phyloP scores from a whole-genome alignment of 2,888 invertebrate species.

The Watsonalla cultraria region DNA sequence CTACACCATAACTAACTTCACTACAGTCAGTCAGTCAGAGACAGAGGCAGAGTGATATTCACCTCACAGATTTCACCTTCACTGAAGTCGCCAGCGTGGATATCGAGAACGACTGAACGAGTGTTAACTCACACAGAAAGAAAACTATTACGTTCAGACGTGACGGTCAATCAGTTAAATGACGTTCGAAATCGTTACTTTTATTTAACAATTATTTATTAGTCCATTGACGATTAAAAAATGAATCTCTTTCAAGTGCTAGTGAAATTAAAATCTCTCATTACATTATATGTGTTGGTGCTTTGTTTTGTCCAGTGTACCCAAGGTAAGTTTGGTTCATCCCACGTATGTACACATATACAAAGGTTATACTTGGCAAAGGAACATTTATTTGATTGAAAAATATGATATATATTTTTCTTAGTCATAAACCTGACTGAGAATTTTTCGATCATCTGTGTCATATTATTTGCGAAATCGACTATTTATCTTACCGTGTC shows the following conservation, averaged over 20 bases:
- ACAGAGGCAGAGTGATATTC: too few relatives aligned
- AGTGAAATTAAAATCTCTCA: slow-evolving; percentile 31
- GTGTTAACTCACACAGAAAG: neutral
- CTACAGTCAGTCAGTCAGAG: too few relatives aligned
- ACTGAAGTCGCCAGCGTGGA: neutral
- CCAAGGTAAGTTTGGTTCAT: slow-evolving; percentile 31
- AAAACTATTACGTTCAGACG: too few relatives aligned
- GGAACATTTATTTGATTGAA: too few relatives aligned
- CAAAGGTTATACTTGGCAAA: too few relatives aligned
- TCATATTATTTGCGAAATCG: too few relatives aligned
- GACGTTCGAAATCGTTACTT: slow-evolving; percentile 23
- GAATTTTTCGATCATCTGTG: too few relatives aligned
- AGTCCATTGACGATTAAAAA: slow-evolving; percentile 23
- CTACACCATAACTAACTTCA: too few relatives aligned
- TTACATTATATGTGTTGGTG: slow-evolving; percentile 27
- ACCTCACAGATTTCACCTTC: too few relatives aligned
- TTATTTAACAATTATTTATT: slow-evolving; percentile 18
- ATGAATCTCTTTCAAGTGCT: slow-evolving; percentile 41
- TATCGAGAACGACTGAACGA: neutral
- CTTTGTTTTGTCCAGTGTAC: slow-evolving; percentile 23
- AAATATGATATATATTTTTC: too few relatives aligned
- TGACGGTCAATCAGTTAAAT: slow-evolving; percentile 19
- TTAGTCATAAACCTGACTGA: too few relatives aligned
- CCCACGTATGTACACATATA: slow-evolving; percentile 19
- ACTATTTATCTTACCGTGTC: too few relatives aligned